Evolutionary conservation across 2,797 vertebrate genomes (phyloP), one percentile per base, ranked within the genome.

Genomic region (Kryptolebias ocellatus): DNA sequence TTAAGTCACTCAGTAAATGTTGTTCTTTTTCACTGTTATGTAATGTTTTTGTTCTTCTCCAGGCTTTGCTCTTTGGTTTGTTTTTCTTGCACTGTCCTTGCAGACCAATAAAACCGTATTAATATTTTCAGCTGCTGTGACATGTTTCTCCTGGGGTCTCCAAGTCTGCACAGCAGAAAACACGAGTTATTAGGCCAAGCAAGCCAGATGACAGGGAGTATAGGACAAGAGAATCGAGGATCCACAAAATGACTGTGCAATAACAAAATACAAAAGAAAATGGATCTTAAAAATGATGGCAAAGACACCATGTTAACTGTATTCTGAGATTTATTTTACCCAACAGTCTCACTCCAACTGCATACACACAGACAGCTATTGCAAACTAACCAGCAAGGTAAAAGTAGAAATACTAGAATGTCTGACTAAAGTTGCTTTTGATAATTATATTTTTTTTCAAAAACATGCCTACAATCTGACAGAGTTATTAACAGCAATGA

Each of bases 91-190:
- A 53, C 31, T 5, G 16, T 83, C 70, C 75, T 56, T 1, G 15
- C 59, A 70, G 66, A 64, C 71, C 55, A 75, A 74, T 84, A 80
- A 80, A 85, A 67, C 67, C 63, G 58, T 61, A 79, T 85, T 78
- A 70, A 83, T 83, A 74, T 83, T 81, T 82, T 54, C 65, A 56
- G 64, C 18, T 57, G n/a, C 24, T 18, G 71, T 55, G 59, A 54
- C 71, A 74, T 55, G 60, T 67, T 76, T 63, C 67, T 80, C 52
- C 29, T 44, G 64, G 70, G 72, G 45, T 49, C 52, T 50, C n/a
- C 59, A 60, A 77, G 47, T 79, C 58, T 58, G 72, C 67, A 53
- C 52, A 50, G 63, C 67, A 55, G 29, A 64, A 52, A 66, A 66
- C 76, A 64, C 34, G 1, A 71, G 61, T 79, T 77, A 79, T 81